A percentile compares a stretch with the other conserved stretches of the same genome.
Conservation (phyloP, 2,797 vertebrate species). For the Microcaecilia unicolor region DNA sequence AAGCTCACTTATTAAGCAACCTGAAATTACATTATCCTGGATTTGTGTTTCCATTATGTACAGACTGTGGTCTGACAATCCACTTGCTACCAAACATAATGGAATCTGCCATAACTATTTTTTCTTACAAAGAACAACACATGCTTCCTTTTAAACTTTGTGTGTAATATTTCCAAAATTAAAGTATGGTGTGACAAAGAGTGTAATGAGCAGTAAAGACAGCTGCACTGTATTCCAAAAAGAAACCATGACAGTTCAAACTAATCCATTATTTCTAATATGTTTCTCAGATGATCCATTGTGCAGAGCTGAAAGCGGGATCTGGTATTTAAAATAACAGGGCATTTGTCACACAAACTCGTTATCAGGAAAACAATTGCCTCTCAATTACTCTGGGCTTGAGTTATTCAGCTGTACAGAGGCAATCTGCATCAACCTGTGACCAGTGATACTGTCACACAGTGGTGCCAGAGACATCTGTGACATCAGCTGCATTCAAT, state of each 20-base stretch:
- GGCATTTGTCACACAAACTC: conserved; percentile 27
- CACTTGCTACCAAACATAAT: too few species aligned
- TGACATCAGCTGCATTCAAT: conserved; percentile 28
- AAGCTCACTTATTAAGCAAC: too few species aligned
- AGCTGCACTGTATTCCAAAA: conserved; percentile 21
- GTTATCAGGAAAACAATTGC: conserved; percentile 44
- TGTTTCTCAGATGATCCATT: conserved; percentile 21
- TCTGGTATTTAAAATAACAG: conserved; percentile 33
- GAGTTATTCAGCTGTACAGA: conserved; percentile 23
- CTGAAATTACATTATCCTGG: too few species aligned
- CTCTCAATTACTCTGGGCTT: conserved; percentile 1
- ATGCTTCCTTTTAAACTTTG: too few species aligned
- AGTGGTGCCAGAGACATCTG: conserved; percentile 33
- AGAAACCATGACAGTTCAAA: conserved; percentile 12
- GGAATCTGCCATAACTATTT: too few species aligned
- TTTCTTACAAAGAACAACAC: too few species aligned
- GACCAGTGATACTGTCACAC: conserved; percentile 36
- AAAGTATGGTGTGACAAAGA: neutral
- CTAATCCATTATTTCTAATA: conserved; percentile 26
- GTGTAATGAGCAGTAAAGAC: conserved; percentile 13
- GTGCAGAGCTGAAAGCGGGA: conserved; percentile 28
- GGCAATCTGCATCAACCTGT: conserved; percentile 41
- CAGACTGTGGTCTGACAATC: too few species aligned
- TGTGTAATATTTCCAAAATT: too few species aligned
- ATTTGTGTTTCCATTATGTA: too few species aligned